These are phyloP conservation scores for Petrophora chlorosata DNA, from an alignment of 2,888 invertebrate species.

Conservation along the genomic window DNA sequence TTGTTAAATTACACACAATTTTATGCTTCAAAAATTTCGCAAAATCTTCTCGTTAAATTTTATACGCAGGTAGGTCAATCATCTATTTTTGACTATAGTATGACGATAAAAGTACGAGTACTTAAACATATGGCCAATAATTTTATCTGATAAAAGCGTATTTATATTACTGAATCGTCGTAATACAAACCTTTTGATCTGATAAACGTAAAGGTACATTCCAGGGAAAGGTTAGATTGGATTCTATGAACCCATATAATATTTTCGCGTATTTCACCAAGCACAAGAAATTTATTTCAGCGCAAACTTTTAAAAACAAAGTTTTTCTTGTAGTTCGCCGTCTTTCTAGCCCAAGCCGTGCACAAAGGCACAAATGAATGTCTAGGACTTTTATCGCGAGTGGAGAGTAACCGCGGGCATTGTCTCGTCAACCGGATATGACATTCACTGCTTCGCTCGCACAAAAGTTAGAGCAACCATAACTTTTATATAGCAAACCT, in stretches of 20 bases:
- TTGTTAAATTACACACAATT: too few relatives aligned
- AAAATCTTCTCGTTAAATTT: too few relatives aligned
- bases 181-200: too few relatives aligned
- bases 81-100: too few relatives aligned
- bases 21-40: too few relatives aligned
- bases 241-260: conserved; percentile 1
- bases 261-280: conserved; percentile 14
- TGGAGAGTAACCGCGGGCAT: conserved; percentile 37
- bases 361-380: conserved; percentile 39
- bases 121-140: too few relatives aligned
- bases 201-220: too few relatives aligned
- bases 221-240: too few relatives aligned
- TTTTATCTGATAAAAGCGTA: too few relatives aligned
- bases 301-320: conserved; percentile 26
- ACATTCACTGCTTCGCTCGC: conserved; percentile 36
- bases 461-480: conserved; percentile 36
- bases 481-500: conserved; percentile 30
- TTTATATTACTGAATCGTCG: too few relatives aligned
- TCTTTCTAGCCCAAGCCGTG: conserved; percentile 29
- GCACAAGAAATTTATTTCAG: conserved; percentile 7
- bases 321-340: conserved; percentile 32
- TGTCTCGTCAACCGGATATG: conserved; percentile 40
- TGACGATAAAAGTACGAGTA: too few relatives aligned
- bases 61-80: too few relatives aligned
- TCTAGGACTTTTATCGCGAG: conserved; percentile 38